These are phyloP conservation scores for Laothoe populi DNA, from an alignment of 2,888 invertebrate genomes.

Conservation along the genomic window DNA sequence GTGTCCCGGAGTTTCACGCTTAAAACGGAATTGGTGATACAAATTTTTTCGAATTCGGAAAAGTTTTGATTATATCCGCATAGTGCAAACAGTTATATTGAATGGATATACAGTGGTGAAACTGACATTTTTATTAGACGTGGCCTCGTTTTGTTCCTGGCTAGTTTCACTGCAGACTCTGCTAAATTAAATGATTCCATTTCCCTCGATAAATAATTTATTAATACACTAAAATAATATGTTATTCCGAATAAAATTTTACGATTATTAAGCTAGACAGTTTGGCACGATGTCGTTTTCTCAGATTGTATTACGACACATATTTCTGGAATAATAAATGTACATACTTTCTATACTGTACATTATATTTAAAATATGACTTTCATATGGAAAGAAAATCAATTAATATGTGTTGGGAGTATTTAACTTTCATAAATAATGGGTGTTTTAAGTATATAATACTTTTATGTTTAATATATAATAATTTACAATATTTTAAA, in stretches of 20 bases:
- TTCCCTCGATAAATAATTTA: neutral
- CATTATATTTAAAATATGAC: no score
- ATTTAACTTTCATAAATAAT: no score
- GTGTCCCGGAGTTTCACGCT: slow-evolving; percentile 64
- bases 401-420: no score
- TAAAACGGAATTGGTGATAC: slow-evolving; percentile 64
- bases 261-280: neutral
- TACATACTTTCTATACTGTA: neutral
- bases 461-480: no score
- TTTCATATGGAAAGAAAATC: no score
- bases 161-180: slow-evolving; percentile 4
- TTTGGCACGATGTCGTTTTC: neutral
- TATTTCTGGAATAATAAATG: neutral
- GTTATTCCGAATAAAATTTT: neutral
- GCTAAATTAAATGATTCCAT: slow-evolving; percentile 9
- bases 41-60: slow-evolving; percentile 57
- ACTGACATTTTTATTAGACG: slow-evolving; percentile 24
- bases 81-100: slow-evolving; percentile 33
- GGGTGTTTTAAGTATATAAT: no score
- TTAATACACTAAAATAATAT: slow-evolving; percentile 10
- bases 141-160: slow-evolving; percentile 8
- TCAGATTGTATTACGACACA: neutral
- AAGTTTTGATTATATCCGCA: slow-evolving; percentile 63
- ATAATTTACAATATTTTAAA: no score
- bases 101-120: slow-evolving; percentile 11